Percentiles rank a stretch among this genome's conserved stretches.
Conservation (phyloP, 2,888 invertebrate genomes). For the Melanotus villosus region DNA sequence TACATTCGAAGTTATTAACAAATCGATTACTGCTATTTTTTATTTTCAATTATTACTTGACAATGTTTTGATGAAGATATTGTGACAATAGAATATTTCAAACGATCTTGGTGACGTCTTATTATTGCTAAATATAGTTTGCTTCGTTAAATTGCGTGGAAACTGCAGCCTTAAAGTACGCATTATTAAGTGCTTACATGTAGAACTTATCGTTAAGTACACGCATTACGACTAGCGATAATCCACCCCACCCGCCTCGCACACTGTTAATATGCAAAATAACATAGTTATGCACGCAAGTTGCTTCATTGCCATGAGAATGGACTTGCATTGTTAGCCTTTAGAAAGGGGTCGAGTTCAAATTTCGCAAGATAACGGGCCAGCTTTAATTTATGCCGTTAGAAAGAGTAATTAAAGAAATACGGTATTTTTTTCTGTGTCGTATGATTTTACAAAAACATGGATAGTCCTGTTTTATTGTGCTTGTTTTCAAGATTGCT, state of each 20-base stretch:
- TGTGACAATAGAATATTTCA: too few relatives aligned
- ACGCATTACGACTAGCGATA: conserved; percentile 2
- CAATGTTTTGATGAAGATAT: too few relatives aligned
- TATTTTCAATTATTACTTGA: too few relatives aligned
- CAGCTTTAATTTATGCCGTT: conserved; percentile 39
- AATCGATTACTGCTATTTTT: too few relatives aligned
- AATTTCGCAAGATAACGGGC: conserved; percentile 47
- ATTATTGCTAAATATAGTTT: too few relatives aligned
- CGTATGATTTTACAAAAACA: background rate
- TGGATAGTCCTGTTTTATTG: background rate
- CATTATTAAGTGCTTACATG: background rate
- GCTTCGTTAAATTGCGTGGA: background rate
- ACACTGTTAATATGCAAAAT: conserved; percentile 8
- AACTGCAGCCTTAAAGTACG: background rate
- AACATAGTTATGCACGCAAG: conserved; percentile 15
- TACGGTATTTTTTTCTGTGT: conserved; percentile 26
- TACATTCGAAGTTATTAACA: too few relatives aligned
- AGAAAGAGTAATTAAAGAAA: conserved; percentile 31
- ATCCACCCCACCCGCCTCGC: conserved; percentile 1
- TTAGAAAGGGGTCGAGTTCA: conserved; percentile 52
- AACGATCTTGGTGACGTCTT: too few relatives aligned
- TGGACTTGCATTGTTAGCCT: conserved; percentile 41
- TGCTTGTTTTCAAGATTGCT: background rate
- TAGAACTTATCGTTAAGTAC: background rate
- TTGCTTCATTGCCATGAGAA: conserved; percentile 39